Percentiles rank a stretch among this genome's conserved stretches.
Evolutionary conservation across 2,797 vertebrate genomes (phyloP).

Genomic region (Scomberomorus guttatus): DNA sequence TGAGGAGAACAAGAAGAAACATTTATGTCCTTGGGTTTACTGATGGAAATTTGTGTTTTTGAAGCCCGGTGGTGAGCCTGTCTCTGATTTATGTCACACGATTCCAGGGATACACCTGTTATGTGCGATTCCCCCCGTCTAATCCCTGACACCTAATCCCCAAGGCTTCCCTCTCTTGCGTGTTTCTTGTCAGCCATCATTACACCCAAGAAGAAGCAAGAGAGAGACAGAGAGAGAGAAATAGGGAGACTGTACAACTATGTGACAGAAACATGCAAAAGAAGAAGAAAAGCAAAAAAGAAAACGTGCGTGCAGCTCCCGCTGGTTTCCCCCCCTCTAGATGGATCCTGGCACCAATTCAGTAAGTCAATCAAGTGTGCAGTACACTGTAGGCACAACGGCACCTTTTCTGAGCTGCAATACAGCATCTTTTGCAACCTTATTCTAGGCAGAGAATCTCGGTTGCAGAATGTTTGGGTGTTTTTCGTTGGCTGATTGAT

Average conservation of each 20-base stretch:
- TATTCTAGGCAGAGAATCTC: constrained; percentile 18
- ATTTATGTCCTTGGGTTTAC: constrained; percentile 2
- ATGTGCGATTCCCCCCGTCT: constrained; percentile 30
- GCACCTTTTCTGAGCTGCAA: constrained; percentile 1
- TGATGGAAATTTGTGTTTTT: constrained; percentile 20
- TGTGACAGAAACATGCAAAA: constrained; percentile 40
- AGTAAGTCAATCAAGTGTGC: constrained; percentile 30
- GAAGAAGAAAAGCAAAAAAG: neutral
- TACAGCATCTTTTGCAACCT: neutral
- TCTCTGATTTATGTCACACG: constrained; percentile 35
- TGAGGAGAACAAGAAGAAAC: neutral
- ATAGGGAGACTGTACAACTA: neutral
- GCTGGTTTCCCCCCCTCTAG: constrained; percentile 1
- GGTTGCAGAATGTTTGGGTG: neutral
- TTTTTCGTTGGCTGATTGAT: constrained; percentile 49
- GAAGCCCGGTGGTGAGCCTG: constrained; percentile 25
- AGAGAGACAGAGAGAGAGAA: neutral
- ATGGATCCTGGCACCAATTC: constrained; percentile 29
- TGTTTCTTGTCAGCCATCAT: constrained; percentile 46
- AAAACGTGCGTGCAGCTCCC: constrained; percentile 14
- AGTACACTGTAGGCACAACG: neutral
- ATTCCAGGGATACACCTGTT: constrained; percentile 57
- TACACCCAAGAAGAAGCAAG: constrained; percentile 11
- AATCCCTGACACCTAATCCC: constrained; percentile 63
- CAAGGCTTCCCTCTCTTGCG: constrained; percentile 34